A percentile compares a stretch with the other conserved stretches of the same genome.
Evolutionary conservation across 2,797 vertebrate species (phyloP).

Genomic region (Bufotes viridis): DNA sequence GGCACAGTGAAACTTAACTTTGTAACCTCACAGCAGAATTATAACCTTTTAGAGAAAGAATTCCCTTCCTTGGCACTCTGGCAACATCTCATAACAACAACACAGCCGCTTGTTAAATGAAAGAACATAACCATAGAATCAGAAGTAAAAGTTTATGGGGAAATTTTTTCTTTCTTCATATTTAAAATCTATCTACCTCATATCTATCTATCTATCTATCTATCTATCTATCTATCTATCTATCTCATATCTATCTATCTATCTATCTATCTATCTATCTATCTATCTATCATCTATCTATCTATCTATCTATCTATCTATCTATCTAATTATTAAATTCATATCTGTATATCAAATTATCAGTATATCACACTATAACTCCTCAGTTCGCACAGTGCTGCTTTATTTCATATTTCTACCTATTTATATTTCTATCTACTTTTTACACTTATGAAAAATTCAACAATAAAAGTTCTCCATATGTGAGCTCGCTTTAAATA

Average conservation of each 20-base stretch:
- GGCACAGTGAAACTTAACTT: constrained; percentile 25
- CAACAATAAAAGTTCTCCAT: too few species aligned
- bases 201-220: neutral
- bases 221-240: neutral
- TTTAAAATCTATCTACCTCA: neutral
- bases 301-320: too few species aligned
- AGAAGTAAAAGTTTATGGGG: neutral
- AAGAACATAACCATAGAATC: neutral
- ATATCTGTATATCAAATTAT: too few species aligned
- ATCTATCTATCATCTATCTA: too few species aligned
- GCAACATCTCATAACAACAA: constrained; percentile 20
- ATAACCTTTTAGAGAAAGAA: constrained; percentile 40
- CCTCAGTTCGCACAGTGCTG: too few species aligned
- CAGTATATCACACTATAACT: too few species aligned
- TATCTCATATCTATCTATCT: neutral
- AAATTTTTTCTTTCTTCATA: neutral
- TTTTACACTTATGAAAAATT: neutral
- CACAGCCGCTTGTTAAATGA: neutral
- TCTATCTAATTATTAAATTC: too few species aligned
- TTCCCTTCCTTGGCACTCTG: neutral
- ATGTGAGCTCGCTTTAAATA: neutral
- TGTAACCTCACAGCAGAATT: constrained; percentile 32
- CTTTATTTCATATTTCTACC: neutral
- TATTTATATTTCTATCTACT: neutral
- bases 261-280: too few species aligned